A percentile compares a stretch with the other conserved stretches of the same genome.
phyloP scores from a whole-genome alignment of 2,888 invertebrate species.

The Eupithecia exiguata region DNA sequence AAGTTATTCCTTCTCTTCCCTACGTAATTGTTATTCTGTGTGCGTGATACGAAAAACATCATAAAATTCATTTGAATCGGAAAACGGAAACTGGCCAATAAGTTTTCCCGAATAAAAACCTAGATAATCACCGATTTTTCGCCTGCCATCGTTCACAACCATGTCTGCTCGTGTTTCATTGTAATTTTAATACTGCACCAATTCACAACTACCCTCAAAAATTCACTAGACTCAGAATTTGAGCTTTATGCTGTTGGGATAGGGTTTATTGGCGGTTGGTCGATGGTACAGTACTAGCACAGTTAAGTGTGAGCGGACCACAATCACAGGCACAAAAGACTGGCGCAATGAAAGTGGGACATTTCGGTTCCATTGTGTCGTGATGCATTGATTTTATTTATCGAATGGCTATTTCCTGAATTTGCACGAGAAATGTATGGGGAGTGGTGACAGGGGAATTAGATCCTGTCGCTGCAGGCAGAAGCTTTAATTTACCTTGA shows the following conservation, averaged over 20 bases:
- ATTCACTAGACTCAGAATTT: background rate
- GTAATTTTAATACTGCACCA: slow-evolving; percentile 56
- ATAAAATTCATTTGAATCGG: slow-evolving; percentile 10
- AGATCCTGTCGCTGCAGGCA: slow-evolving; percentile 23
- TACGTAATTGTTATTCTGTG: background rate
- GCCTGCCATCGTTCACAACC: slow-evolving; percentile 48
- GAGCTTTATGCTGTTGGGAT: slow-evolving; percentile 6
- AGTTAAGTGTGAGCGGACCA: slow-evolving; percentile 33
- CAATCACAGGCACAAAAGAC: slow-evolving; percentile 45
- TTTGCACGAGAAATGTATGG: slow-evolving; percentile 37
- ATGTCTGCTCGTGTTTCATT: slow-evolving; percentile 53
- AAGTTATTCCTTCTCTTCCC: background rate
- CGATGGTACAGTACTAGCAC: slow-evolving; percentile 12
- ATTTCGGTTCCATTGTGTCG: slow-evolving; percentile 53
- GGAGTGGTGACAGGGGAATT: slow-evolving; percentile 30
- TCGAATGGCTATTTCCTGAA: slow-evolving; percentile 48
- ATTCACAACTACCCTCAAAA: slow-evolving; percentile 20
- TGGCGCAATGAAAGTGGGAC: slow-evolving; percentile 56
- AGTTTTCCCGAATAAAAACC: slow-evolving; percentile 42
- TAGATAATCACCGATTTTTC: slow-evolving; percentile 55
- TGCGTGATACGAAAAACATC: slow-evolving; percentile 1
- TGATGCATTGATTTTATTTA: slow-evolving; percentile 55
- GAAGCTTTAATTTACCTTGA: slow-evolving; percentile 25
- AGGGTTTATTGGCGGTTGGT: background rate
- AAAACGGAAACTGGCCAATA: slow-evolving; percentile 12